A percentile compares a stretch with the other conserved stretches of the same genome.
Conservation (phyloP, 2,888 invertebrate genomes). For the Dryadula phaetusa region DNA sequence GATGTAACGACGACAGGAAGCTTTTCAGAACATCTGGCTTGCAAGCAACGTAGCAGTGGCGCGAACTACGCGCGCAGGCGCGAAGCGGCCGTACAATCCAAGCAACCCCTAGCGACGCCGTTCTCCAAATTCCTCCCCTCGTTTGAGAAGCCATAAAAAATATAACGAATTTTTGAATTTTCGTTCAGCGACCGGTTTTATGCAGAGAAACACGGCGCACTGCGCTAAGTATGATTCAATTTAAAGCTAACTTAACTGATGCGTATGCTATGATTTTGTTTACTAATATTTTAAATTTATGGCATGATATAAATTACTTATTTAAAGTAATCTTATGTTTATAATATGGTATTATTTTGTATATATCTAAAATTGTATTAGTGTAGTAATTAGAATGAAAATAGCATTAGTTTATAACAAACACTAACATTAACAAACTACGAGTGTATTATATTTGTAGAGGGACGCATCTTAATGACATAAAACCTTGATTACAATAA, state of each 20-base stretch:
- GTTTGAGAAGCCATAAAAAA: conserved; percentile 79
- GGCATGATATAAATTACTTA: neutral
- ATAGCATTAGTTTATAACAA: neutral
- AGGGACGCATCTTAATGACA: neutral
- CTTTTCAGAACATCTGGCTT: conserved; percentile 84
- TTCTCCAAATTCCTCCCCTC: conserved; percentile 77
- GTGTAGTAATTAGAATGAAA: neutral
- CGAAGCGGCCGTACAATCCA: conserved; percentile 70
- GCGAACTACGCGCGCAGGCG: conserved; percentile 84
- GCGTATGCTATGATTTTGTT: conserved; percentile 24
- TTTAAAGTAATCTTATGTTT: conserved; percentile 32
- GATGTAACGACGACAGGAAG: conserved; percentile 79
- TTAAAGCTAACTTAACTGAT: conserved; percentile 28
- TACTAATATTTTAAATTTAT: conserved; percentile 33
- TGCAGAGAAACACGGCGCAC: conserved; percentile 50
- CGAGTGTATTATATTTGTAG: neutral
- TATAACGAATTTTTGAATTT: conserved; percentile 81
- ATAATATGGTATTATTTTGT: neutral
- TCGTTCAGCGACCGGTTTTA: conserved; percentile 76
- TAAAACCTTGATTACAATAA: too few species aligned
- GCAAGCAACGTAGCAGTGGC: conserved; percentile 83
- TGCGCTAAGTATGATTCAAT: conserved; percentile 37
- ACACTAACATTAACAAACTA: neutral
- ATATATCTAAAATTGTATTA: neutral
- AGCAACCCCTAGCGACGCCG: conserved; percentile 79